Base-by-base conservation (phyloP, 1,140 invertebrate species). In the Condylostylus longicornis region DNA sequence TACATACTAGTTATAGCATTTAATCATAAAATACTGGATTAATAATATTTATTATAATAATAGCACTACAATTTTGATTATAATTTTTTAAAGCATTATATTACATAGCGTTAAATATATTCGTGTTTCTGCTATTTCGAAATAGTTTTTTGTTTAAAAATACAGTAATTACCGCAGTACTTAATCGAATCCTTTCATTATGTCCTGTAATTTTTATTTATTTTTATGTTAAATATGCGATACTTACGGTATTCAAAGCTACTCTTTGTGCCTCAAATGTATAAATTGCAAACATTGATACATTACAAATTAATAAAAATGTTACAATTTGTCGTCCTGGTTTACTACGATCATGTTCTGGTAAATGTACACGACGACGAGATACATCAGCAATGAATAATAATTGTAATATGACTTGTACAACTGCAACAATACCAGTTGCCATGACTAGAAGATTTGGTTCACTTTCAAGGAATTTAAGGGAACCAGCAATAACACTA, bases 261-360 rank as follows among this genome's bases (percentile, higher is more conserved):
- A 89, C 85, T 66, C 89, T 90, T 67, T 91, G 84, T 42, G 84
- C 84, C 65, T 96, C 91, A 59, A 97, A 94, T 21, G 90, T 96
- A 59, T 90, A 89, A 52, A 93, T 86, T 40, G 89, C 77, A 82
- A 87, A 93, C 79, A 93, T 86, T 42, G 86, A 88, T 36, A 93
- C 74, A 60, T 96, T 96, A 64, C 84, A 88, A 53, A 96, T 88
- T 13, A 95, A 71, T 29, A 96, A 65, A 68, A 95, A 94, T 23
- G 90, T 95, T 20, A 97, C 88, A 32, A 91, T 77, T 62, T 97
- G 89, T 37, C 90, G 74, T 1, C 90, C 91, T 2, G 90, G 89
- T 65, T 95, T 95, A 51, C 79, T 84, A 42, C 84, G 75, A 52
- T 91, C 86, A 49, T 94, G 88, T 61, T 89, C 84, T 1, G 82